A percentile compares a stretch with the other conserved stretches of the same genome.
phyloP scores from a whole-genome alignment of 2,888 invertebrate species.

The Lydus trimaculatus region DNA sequence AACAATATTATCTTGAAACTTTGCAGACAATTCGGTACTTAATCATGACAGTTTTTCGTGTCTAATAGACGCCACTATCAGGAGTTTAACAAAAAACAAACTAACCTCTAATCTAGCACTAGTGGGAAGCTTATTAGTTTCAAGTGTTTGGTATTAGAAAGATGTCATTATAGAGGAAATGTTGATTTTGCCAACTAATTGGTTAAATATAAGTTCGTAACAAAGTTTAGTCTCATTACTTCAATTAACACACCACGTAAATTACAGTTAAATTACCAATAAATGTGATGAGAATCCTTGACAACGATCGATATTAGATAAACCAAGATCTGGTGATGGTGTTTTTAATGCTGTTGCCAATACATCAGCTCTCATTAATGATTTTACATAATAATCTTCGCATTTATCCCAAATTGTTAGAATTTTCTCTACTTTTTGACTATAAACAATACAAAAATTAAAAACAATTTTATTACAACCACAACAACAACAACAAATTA shows the following conservation, averaged over 20 bases:
- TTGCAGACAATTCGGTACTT: no score
- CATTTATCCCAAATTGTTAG: constrained; percentile 75
- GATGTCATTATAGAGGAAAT: not conserved
- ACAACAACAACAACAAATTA: constrained; percentile 31
- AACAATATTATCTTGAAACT: no score
- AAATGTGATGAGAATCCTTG: constrained; percentile 85
- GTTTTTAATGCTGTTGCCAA: constrained; percentile 69
- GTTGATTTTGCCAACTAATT: no score
- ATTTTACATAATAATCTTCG: constrained; percentile 77
- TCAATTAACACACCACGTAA: no score
- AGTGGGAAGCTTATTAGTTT: no score
- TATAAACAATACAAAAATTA: constrained; percentile 43
- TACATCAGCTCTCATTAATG: constrained; percentile 72
- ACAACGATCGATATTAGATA: constrained; percentile 82
- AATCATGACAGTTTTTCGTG: no score
- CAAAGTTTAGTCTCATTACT: no score
- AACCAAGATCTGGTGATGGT: constrained; percentile 80
- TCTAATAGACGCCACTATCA: no score
- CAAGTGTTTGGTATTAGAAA: no score
- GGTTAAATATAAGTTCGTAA: no score
- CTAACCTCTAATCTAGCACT: not conserved
- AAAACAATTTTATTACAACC: not conserved
- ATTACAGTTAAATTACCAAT: constrained; percentile 62
- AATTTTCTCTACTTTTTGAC: constrained; percentile 60
- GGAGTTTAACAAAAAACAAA: no score